A percentile compares a stretch with the other conserved stretches of the same genome.
These are phyloP conservation scores for Anagyrus pseudococci DNA, from an alignment of 2,888 invertebrate species.

Conservation along the genomic window DNA sequence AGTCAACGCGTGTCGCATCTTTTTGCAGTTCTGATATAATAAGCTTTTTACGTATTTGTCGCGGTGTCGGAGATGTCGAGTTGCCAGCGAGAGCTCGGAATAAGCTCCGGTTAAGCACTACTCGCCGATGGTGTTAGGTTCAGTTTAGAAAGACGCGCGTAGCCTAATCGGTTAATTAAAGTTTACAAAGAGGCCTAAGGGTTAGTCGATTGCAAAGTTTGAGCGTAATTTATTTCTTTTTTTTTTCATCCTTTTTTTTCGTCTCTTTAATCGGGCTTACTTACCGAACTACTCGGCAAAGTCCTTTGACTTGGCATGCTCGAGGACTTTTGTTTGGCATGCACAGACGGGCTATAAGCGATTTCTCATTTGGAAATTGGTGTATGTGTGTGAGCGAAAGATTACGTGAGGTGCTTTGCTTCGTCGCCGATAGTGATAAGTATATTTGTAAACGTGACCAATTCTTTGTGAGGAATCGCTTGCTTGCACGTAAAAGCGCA, in stretches of 20 bases:
- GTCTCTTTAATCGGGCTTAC: constrained; percentile 15
- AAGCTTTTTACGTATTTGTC: no score
- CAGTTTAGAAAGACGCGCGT: neutral
- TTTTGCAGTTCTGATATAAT: no score
- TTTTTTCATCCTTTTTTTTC: constrained; percentile 10
- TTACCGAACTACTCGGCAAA: constrained; percentile 9
- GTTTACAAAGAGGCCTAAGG: constrained; percentile 16
- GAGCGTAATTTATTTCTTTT: no score
- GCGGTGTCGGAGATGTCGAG: no score
- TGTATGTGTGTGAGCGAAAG: no score
- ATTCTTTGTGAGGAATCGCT: constrained; percentile 5
- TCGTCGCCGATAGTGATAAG: no score
- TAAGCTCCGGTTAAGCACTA: neutral
- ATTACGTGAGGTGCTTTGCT: no score
- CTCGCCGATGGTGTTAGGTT: constrained; percentile 1
- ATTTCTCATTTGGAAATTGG: no score
- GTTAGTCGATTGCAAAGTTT: no score
- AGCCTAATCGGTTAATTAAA: constrained; percentile 9
- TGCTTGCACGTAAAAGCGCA: no score
- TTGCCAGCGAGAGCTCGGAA: neutral
- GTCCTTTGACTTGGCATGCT: constrained; percentile 4
- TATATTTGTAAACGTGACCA: neutral
- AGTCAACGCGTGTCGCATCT: no score
- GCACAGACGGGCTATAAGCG: neutral
- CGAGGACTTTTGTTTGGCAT: neutral